These are phyloP conservation scores for Cyrtorhinus lividipennis DNA, from an alignment of 1,140 invertebrate genomes.

Conservation along the genomic window DNA sequence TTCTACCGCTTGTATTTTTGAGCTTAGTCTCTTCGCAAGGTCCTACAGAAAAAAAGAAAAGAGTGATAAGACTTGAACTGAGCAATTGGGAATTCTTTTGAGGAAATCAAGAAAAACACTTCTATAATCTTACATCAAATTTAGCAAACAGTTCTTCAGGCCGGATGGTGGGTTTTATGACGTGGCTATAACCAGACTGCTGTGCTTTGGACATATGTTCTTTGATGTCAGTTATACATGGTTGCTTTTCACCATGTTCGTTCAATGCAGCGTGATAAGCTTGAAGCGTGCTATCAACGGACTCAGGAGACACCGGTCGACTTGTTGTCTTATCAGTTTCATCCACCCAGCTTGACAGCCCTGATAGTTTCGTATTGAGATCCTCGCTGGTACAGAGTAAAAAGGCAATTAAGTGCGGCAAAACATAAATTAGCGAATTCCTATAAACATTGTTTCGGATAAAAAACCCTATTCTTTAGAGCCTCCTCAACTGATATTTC, in stretches of 20 bases:
- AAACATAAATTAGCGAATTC: too few relatives aligned
- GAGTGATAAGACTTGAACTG: too few relatives aligned
- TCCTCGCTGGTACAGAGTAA: conserved; percentile 60
- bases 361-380: conserved; percentile 62
- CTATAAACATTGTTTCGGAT: too few relatives aligned
- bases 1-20: conserved; percentile 58
- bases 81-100: too few relatives aligned
- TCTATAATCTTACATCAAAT: conserved; percentile 39
- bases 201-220: conserved; percentile 62
- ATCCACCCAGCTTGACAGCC: conserved; percentile 73
- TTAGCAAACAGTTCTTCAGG: conserved; percentile 56
- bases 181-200: conserved; percentile 52
- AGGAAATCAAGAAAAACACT: conserved; percentile 1
- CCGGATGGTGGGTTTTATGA: conserved; percentile 50
- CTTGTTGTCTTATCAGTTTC: conserved; percentile 35
- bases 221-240: conserved; percentile 55
- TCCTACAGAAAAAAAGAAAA: conserved; percentile 35
- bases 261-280: conserved; percentile 62
- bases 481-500: too few relatives aligned
- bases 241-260: conserved; percentile 64
- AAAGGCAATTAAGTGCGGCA: too few relatives aligned
- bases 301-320: conserved; percentile 15
- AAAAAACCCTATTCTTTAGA: too few relatives aligned
- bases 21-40: conserved; percentile 54
- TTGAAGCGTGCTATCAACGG: conserved; percentile 56